phyloP scores from a whole-genome alignment of 1,140 invertebrate genomes.

The Calliphora vicina region DNA sequence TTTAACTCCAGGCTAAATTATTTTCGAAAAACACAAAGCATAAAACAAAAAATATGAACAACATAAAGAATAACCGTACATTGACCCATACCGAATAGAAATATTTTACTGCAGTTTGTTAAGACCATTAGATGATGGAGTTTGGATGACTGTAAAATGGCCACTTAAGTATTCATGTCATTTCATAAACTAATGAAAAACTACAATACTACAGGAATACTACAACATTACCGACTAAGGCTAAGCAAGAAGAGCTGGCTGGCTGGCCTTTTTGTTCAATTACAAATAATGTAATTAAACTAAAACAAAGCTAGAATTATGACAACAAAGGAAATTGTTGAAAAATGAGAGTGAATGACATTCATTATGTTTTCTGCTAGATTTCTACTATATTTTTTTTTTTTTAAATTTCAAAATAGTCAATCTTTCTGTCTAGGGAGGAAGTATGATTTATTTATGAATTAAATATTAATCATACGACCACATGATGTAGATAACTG shows the following conservation, averaged over 20 bases:
- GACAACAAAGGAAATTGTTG: too few species aligned
- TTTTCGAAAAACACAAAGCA: neutral
- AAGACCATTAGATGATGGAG: neutral
- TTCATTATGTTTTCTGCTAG: too few species aligned
- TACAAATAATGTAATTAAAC: slow-evolving; percentile 14
- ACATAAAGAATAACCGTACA: neutral
- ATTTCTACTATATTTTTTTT: too few species aligned
- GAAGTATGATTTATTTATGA: too few species aligned
- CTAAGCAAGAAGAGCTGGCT: too few species aligned
- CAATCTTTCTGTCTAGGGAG: too few species aligned
- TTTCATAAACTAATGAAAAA: neutral
- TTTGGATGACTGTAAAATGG: neutral
- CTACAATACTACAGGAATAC: neutral
- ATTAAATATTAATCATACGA: too few species aligned
- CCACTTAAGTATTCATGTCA: neutral
- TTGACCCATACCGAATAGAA: neutral
- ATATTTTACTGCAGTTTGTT: neutral
- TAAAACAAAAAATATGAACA: neutral
- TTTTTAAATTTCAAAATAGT: too few species aligned
- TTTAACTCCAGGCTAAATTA: neutral
- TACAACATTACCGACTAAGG: neutral
- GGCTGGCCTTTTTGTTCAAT: neutral
- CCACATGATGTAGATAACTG: too few species aligned
- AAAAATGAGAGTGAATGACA: too few species aligned
- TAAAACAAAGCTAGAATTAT: neutral